Evolutionary conservation across 2,113 vertebrate genomes (phyloP), one percentile per base, ranked within the genome.

Genomic region (Pardalotus punctatus): DNA sequence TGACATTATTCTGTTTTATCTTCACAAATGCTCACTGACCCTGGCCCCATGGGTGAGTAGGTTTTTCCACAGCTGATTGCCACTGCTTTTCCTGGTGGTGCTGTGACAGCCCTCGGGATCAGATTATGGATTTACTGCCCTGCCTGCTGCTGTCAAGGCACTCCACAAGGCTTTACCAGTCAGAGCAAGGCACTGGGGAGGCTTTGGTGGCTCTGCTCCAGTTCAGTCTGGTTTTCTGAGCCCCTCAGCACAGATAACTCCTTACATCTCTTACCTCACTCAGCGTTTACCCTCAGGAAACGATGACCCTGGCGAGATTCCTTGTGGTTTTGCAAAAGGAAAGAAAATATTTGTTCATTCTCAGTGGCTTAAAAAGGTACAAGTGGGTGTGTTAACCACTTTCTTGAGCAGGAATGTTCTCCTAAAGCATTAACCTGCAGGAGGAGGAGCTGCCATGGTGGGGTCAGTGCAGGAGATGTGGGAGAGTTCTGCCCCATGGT

Each of bases 271-370:
- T 93, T 95, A 95, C 88, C 90, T 62, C 12, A 10, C 45, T 86
- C 67, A 84, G 71, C 61, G 2, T 93, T 92, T 88, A 61, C 81
- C 88, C 40, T 53, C 57, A 21, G 53, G 76, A 57, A 69, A 57
- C 0, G 14, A 53, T 88, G 86, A 94, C 51, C 65, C 76, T 82
- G 76, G 69, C 90, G 65, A 81, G 94, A 94, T 95, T 96, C 90
- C 90, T 83, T 47, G 72, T n/a, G 76, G 77, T 81, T 92, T 96
- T 95, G 92, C 93, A 71, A 83, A 93, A 88, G 40, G 71, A 96
- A 92, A 94, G 78, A 78, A 92, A 95, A 93, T 94, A 96, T 88
- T 96, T 92, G 83, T 45, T 90, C 77, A n/a, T 80, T 94, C 80
- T 92, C 53, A 38, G 5, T 3, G 40, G 67, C 69, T 94, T 86